These are phyloP conservation scores for Onthophagus sagittarius DNA, from an alignment of 2,888 invertebrate genomes.

Conservation along the genomic window DNA sequence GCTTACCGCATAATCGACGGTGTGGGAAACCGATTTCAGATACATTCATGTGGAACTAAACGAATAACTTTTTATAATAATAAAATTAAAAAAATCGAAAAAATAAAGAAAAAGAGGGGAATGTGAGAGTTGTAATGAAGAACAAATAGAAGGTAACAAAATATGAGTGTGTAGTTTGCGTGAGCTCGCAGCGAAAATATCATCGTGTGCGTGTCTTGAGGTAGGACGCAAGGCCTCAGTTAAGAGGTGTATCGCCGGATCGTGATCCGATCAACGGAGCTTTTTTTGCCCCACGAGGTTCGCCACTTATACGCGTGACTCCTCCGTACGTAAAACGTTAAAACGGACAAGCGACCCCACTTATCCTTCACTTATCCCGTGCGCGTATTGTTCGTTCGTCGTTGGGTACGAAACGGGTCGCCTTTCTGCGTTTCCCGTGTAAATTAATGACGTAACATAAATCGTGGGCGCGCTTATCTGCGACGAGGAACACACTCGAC, in stretches of 20 bases:
- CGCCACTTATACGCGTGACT: not conserved
- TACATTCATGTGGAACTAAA: not conserved
- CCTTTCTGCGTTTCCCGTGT: conserved; percentile 23
- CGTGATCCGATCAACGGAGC: not conserved
- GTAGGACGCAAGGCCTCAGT: not conserved
- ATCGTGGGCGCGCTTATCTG: conserved; percentile 27
- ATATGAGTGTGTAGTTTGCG: not conserved
- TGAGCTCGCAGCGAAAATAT: not conserved
- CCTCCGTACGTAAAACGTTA: not conserved
- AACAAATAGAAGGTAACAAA: not conserved
- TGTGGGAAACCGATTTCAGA: not conserved
- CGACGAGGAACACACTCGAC: conserved; percentile 20
- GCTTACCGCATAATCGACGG: not conserved
- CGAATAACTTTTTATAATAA: not conserved
- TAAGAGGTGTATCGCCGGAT: not conserved
- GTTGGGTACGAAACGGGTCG: not conserved
- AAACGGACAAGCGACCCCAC: not conserved
- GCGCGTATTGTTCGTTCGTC: not conserved
- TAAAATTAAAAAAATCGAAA: too few species aligned
- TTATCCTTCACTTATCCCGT: not conserved
- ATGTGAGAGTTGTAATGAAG: not conserved
- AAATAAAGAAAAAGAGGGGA: not conserved
- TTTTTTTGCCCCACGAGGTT: not conserved
- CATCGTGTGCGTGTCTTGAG: not conserved
- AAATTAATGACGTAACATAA: conserved; percentile 29